Evolutionary conservation across 2,888 invertebrate species (phyloP).

Genomic region (Dromius quadrimaculatus): DNA sequence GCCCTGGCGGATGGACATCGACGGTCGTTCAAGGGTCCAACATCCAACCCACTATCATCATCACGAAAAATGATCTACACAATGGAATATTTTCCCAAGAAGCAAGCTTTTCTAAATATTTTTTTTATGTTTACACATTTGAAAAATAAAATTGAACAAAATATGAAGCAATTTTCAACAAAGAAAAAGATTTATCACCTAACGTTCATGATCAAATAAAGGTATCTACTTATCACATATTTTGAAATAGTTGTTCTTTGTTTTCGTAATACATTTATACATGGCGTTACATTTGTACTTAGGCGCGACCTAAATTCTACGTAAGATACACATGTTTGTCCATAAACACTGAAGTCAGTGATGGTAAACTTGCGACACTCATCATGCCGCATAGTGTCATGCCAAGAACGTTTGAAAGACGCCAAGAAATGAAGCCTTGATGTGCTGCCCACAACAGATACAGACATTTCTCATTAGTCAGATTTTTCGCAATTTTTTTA

Average conservation of each 20-base stretch:
- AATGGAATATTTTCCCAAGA: conserved; percentile 6
- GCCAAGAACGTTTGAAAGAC: conserved; percentile 27
- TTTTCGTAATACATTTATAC: conserved; percentile 36
- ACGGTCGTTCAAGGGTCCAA: conserved; percentile 46
- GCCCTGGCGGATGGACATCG: conserved; percentile 41
- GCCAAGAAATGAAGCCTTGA: not conserved
- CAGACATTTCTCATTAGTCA: too few relatives aligned
- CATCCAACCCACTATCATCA: conserved; percentile 11
- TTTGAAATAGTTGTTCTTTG: conserved; percentile 38
- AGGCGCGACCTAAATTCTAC: conserved; percentile 33
- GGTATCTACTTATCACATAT: conserved; percentile 33
- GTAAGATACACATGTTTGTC: conserved; percentile 40
- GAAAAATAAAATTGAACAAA: not conserved
- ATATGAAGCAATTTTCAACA: not conserved
- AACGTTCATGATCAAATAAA: conserved; percentile 18
- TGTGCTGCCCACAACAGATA: too few relatives aligned
- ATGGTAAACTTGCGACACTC: conserved; percentile 34
- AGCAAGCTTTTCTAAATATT: too few relatives aligned
- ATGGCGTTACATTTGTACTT: conserved; percentile 31
- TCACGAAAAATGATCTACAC: conserved; percentile 8
- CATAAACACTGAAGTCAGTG: conserved; percentile 37
- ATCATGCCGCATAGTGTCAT: conserved; percentile 9
- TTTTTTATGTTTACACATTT: too few relatives aligned
- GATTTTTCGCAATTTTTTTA: too few relatives aligned
- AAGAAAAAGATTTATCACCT: not conserved